Base-by-base conservation (phyloP, 2,888 invertebrate species). In the Nasonovia ribisnigri region DNA sequence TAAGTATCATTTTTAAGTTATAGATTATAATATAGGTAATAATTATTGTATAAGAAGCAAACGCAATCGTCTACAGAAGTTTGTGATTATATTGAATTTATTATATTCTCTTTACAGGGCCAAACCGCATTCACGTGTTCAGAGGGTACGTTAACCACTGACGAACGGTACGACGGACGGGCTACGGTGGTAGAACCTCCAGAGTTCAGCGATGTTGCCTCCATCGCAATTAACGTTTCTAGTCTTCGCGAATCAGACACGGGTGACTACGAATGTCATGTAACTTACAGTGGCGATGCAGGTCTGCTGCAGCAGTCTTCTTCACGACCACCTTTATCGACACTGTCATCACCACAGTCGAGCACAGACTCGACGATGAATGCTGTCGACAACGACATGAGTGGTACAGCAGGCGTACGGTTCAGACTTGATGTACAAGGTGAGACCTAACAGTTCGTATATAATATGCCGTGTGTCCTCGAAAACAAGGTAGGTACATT, bases 181-280 rank as follows among this genome's bases (percentile, higher is more conserved):
- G 97, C 98, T 95, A 97, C 97, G 94, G 96, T 98, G 91, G 96
- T 95, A 11, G 89, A 89, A 89, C 77, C n/a, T 0, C n/a, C 89
- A 0, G 57, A 89, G 11, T 84, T 57, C 16, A 46, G 29, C 11
- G 46, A 3, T 29, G 11, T 4, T 1, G 11, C 97, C 95, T 42
- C n/a, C 0, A 24, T 46, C 5, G 24, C 98, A 95, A 97, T 98
- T 95, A 98, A 98, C 96, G 96, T 99, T 95, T 98, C 98, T 94
- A 97, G 98, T 95, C 98, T 99, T 95, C 97, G 98, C 95, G 98
- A 98, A 96, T 97, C 97, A 91, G 99, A 99, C 96, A 97, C 98
- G 95, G 99, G 99, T 95, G 98, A 98, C 97, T 99, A 98, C 96
- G 98, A 98, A 96, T 99, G 99, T 6, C 57, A 29, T 36, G 88